These are phyloP conservation scores for Botia almorhae DNA, from an alignment of 2,797 vertebrate species.

Conservation along the genomic window DNA sequence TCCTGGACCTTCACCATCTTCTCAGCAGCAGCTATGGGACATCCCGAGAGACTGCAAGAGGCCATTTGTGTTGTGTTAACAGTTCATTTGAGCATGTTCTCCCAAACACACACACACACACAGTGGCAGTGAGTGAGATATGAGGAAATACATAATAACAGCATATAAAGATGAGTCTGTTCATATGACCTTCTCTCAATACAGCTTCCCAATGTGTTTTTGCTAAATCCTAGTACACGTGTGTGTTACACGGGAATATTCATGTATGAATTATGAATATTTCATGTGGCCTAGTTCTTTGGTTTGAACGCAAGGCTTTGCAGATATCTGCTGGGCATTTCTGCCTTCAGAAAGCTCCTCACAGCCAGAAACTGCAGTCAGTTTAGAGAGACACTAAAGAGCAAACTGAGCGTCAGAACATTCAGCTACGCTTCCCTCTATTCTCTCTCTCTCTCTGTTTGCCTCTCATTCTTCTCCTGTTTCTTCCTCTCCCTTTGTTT, in stretches of 20 bases:
- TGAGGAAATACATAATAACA: conserved; percentile 52
- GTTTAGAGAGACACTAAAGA: conserved; percentile 49
- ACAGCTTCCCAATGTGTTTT: conserved; percentile 40
- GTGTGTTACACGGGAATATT: conserved; percentile 46
- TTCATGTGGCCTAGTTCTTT: conserved; percentile 62
- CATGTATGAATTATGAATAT: conserved; percentile 61
- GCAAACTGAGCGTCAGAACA: conserved; percentile 53
- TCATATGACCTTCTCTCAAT: conserved; percentile 31
- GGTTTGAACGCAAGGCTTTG: conserved; percentile 53
- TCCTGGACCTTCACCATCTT: conserved; percentile 98
- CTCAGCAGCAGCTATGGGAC: conserved; percentile 95
- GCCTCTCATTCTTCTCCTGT: conserved; percentile 3
- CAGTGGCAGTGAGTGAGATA: conserved; percentile 58
- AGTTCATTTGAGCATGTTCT: conserved; percentile 7
- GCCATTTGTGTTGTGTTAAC: conserved; percentile 54
- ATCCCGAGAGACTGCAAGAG: conserved; percentile 92
- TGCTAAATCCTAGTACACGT: conserved; percentile 31
- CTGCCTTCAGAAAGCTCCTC: conserved; percentile 59
- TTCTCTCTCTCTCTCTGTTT: conserved; percentile 24
- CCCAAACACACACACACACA: conserved; percentile 46
- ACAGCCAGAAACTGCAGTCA: conserved; percentile 49
- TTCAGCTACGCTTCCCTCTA: conserved; percentile 33
- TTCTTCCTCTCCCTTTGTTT: conserved; percentile 10
- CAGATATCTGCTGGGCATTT: conserved; percentile 58
- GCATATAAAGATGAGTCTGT: conserved; percentile 29